Conservation (phyloP, 2,888 invertebrate species). For the Biston betularia region DNA sequence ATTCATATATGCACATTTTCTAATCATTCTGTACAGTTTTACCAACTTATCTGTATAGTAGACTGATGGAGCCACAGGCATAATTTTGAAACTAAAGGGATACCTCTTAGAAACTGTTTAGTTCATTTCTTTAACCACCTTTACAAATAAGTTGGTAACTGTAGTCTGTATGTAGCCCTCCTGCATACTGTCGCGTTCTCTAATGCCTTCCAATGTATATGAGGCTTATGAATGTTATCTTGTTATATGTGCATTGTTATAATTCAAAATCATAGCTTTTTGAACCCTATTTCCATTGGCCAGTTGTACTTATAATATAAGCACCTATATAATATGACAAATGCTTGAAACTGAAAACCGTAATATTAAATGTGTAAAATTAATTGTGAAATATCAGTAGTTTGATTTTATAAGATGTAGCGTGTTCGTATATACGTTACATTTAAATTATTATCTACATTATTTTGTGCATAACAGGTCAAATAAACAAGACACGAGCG, state of each 20-base stretch:
- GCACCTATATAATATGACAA: no score
- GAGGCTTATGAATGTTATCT: constrained; percentile 24
- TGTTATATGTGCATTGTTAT: constrained; percentile 48
- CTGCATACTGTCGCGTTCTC: constrained; percentile 43
- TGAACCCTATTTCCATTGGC: constrained; percentile 67
- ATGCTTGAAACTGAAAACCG: no score
- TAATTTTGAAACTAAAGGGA: not conserved
- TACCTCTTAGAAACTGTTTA: not conserved
- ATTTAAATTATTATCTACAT: no score
- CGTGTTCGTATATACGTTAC: no score
- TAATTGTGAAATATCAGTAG: no score
- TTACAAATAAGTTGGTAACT: constrained; percentile 4
- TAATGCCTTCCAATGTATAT: constrained; percentile 33
- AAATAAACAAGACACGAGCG: no score
- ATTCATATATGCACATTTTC: constrained; percentile 45
- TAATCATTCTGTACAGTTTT: constrained; percentile 39
- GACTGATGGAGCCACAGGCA: not conserved
- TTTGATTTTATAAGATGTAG: no score
- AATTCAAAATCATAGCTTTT: constrained; percentile 66
- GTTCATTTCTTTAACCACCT: not conserved
- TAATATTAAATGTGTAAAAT: no score
- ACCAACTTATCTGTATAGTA: constrained; percentile 2
- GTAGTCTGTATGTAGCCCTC: constrained; percentile 26
- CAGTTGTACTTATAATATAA: constrained; percentile 57
- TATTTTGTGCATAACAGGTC: no score